Percentiles rank a stretch among this genome's conserved stretches.
Evolutionary conservation across 1,140 invertebrate species (phyloP).

Genomic region (Theocolax elegans): DNA sequence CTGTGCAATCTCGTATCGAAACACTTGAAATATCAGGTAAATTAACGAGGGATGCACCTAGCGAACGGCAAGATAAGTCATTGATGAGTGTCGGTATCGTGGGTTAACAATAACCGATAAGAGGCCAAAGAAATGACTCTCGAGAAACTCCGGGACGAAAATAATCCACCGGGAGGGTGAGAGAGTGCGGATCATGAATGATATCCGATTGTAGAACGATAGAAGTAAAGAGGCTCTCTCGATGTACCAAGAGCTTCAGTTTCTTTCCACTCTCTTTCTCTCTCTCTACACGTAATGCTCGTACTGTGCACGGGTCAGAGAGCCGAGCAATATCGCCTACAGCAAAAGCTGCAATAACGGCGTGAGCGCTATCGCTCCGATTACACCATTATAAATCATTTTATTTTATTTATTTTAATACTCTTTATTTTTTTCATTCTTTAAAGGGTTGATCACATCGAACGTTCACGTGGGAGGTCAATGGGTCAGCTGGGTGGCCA

Average conservation of each 20-base stretch:
- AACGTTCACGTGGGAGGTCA: slow-evolving; percentile 54
- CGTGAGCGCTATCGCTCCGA: slow-evolving; percentile 52
- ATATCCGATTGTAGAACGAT: slow-evolving; percentile 7
- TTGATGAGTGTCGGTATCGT: neutral
- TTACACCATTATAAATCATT: slow-evolving; percentile 63
- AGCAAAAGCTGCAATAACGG: slow-evolving; percentile 52
- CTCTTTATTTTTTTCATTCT: slow-evolving; percentile 1
- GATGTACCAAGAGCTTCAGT: too few species aligned
- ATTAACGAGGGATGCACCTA: too few species aligned
- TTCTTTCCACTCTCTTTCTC: too few species aligned
- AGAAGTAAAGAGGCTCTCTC: too few species aligned
- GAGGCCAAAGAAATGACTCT: neutral
- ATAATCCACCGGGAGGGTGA: neutral
- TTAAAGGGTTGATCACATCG: slow-evolving; percentile 27
- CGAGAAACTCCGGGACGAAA: neutral
- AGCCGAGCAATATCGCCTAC: slow-evolving; percentile 54
- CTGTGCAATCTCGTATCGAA: too few species aligned
- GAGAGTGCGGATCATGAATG: slow-evolving; percentile 6
- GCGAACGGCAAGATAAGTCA: too few species aligned
- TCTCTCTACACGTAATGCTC: too few species aligned
- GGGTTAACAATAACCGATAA: neutral
- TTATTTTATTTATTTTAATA: slow-evolving; percentile 26
- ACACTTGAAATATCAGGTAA: too few species aligned
- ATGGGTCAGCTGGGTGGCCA: slow-evolving; percentile 47
- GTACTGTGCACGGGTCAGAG: slow-evolving; percentile 51